phyloP scores from a whole-genome alignment of 2,797 vertebrate species.

The Ara ararauna region DNA sequence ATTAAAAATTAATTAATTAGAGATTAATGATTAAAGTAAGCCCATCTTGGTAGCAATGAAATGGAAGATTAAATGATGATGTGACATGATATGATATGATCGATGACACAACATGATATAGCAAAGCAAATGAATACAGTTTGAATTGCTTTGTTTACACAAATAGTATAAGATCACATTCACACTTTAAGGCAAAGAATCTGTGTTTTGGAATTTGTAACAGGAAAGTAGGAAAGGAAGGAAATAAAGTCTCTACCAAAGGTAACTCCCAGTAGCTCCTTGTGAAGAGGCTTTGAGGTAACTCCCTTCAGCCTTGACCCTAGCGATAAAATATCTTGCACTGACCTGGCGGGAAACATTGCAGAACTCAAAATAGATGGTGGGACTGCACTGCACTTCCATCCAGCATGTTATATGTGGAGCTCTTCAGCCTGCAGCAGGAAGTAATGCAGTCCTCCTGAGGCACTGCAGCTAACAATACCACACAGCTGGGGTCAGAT shows the following conservation, averaged over 20 bases:
- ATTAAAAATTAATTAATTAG: background rate
- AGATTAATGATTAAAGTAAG: background rate
- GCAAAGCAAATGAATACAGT: background rate
- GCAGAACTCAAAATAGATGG: background rate
- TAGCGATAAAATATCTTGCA: background rate
- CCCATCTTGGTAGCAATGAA: background rate
- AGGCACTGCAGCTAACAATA: background rate
- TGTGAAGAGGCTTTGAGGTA: background rate
- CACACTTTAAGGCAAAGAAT: background rate
- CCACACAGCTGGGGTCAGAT: background rate
- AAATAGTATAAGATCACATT: background rate
- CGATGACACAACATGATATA: background rate
- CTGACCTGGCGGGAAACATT: background rate
- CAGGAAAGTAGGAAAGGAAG: background rate
- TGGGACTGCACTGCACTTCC: background rate
- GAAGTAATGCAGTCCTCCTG: background rate
- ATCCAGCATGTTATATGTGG: background rate
- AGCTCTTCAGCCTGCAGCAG: background rate
- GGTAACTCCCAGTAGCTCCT: background rate
- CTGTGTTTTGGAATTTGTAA: background rate
- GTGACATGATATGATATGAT: background rate
- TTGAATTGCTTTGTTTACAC: background rate
- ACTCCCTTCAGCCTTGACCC: background rate
- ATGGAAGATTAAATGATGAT: background rate
- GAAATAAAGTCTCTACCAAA: background rate